Evolutionary conservation across 1,140 invertebrate genomes (phyloP).

Genomic region (Drosophila pachea): DNA sequence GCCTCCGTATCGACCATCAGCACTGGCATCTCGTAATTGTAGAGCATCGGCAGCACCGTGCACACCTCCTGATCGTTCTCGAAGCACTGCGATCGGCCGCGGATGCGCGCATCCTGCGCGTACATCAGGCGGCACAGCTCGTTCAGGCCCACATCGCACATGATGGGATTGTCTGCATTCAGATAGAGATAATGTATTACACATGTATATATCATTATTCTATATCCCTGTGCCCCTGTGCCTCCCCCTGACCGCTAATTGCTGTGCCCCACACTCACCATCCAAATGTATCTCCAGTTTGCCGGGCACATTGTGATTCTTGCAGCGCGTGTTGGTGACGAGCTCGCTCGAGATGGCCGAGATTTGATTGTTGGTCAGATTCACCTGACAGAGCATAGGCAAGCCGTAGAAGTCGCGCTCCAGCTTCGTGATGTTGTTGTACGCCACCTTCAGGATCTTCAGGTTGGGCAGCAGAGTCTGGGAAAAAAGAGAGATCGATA

Average conservation of each 20-base stretch:
- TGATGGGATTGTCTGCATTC: slow-evolving; percentile 86
- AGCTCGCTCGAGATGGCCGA: slow-evolving; percentile 85
- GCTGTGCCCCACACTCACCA: slow-evolving; percentile 80
- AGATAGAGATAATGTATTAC: background rate
- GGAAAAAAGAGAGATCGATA: no score
- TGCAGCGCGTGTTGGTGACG: slow-evolving; percentile 87
- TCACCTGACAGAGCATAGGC: slow-evolving; percentile 87
- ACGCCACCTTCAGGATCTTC: slow-evolving; percentile 86
- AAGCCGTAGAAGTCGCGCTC: slow-evolving; percentile 89
- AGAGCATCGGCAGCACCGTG: slow-evolving; percentile 78
- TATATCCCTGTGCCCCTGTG: background rate
- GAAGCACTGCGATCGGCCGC: slow-evolving; percentile 81
- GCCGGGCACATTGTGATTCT: slow-evolving; percentile 86
- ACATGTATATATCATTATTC: no score
- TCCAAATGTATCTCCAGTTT: slow-evolving; percentile 88
- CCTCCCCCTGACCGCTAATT: background rate
- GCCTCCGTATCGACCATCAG: slow-evolving; percentile 49
- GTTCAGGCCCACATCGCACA: slow-evolving; percentile 85
- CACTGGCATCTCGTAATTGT: slow-evolving; percentile 65
- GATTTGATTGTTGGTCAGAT: slow-evolving; percentile 88
- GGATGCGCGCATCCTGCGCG: slow-evolving; percentile 84
- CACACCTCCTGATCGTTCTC: slow-evolving; percentile 80
- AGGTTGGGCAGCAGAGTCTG: slow-evolving; percentile 88
- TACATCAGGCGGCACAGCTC: slow-evolving; percentile 84
- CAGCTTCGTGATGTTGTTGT: slow-evolving; percentile 85